phyloP scores from a whole-genome alignment of 2,888 invertebrate species.

The Drosophila cracens region DNA sequence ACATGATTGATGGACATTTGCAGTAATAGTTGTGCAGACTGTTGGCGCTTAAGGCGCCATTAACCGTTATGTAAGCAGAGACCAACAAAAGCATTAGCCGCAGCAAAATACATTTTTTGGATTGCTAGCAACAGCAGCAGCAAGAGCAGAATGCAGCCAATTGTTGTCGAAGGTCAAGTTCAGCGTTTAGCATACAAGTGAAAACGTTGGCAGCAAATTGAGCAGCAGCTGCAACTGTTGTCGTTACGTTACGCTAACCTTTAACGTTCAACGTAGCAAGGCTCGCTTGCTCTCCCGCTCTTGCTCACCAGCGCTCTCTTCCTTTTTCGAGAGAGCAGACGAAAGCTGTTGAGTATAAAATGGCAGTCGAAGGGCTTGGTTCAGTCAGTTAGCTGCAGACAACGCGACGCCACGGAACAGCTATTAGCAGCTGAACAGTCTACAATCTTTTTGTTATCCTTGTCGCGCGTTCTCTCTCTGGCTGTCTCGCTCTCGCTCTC shows the following conservation, averaged over 20 bases:
- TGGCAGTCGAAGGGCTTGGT: slow-evolving; percentile 16
- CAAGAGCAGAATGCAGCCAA: slow-evolving; percentile 14
- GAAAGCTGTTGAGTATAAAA: slow-evolving; percentile 53
- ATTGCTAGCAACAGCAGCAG: not conserved
- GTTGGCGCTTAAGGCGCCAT: slow-evolving; percentile 30
- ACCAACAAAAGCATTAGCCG: slow-evolving; percentile 18
- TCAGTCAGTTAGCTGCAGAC: slow-evolving; percentile 69
- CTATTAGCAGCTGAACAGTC: slow-evolving; percentile 23
- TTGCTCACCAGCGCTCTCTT: slow-evolving; percentile 6
- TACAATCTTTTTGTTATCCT: slow-evolving; percentile 17
- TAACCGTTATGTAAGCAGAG: slow-evolving; percentile 31
- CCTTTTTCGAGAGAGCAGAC: not conserved
- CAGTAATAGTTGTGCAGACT: slow-evolving; percentile 16
- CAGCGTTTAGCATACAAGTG: slow-evolving; percentile 48
- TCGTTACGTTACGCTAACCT: slow-evolving; percentile 42
- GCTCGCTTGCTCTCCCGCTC: slow-evolving; percentile 10
- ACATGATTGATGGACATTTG: slow-evolving; percentile 58
- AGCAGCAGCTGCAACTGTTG: slow-evolving; percentile 25
- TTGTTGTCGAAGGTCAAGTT: slow-evolving; percentile 78
- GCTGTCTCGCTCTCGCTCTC: slow-evolving; percentile 1
- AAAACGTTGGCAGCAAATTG: slow-evolving; percentile 17
- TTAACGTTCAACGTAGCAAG: slow-evolving; percentile 35
- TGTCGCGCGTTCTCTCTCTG: slow-evolving; percentile 19
- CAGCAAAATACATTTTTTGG: not conserved
- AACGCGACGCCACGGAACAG: slow-evolving; percentile 48